Evolutionary conservation across 1,140 invertebrate species (phyloP).

Genomic region (Frieseomelitta varia): DNA sequence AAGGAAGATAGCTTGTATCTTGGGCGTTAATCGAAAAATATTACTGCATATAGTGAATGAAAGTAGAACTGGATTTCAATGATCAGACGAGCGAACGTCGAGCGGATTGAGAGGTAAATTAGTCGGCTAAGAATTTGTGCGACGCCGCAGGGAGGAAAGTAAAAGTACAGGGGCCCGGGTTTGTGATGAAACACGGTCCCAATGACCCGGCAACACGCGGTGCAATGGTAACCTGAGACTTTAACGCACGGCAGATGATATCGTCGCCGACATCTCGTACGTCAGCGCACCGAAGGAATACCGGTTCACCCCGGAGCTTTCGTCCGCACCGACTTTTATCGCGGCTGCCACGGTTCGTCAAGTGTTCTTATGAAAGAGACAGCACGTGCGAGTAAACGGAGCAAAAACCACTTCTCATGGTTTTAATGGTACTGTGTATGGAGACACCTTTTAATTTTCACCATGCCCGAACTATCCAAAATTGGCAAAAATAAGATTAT

Average conservation of each 20-base stretch:
- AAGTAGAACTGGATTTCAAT: not conserved
- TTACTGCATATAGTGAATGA: too few species aligned
- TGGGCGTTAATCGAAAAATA: too few species aligned
- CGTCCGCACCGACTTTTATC: slow-evolving; percentile 61
- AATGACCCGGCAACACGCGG: slow-evolving; percentile 69
- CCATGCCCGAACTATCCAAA: too few species aligned
- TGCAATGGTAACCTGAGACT: slow-evolving; percentile 76
- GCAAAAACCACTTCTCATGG: not conserved
- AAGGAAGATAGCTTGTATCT: too few species aligned
- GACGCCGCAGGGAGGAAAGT: slow-evolving; percentile 56
- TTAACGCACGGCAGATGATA: slow-evolving; percentile 70
- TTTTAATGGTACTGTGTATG: too few species aligned
- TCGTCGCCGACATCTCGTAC: slow-evolving; percentile 75
- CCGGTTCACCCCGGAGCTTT: slow-evolving; percentile 35
- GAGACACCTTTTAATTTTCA: too few species aligned
- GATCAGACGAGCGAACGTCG: not conserved
- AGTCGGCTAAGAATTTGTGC: slow-evolving; percentile 35
- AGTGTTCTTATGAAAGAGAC: not conserved
- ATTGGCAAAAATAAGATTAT: too few species aligned
- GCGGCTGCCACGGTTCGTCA: slow-evolving; percentile 4
- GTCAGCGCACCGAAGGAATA: slow-evolving; percentile 72
- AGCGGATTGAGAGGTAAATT: slow-evolving; percentile 53
- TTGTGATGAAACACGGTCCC: slow-evolving; percentile 70
- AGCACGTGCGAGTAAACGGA: not conserved
- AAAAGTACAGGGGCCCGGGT: slow-evolving; percentile 63